Percentiles rank a stretch among this genome's conserved stretches.
phyloP scores from a whole-genome alignment of 1,140 invertebrate genomes.

The Amphibalanus amphitrite region DNA sequence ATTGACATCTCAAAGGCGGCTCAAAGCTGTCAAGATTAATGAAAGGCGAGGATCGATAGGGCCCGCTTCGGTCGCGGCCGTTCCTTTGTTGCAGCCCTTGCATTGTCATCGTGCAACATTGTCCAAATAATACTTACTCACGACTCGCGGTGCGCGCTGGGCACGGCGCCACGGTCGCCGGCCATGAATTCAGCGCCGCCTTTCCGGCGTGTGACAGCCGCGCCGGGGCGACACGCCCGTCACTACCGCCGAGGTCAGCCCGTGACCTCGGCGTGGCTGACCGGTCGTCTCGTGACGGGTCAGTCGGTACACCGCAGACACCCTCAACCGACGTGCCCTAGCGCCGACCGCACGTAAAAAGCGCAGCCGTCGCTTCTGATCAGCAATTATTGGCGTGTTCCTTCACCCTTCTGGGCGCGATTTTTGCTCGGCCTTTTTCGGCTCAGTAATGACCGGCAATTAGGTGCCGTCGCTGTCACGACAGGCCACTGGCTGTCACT shows the following conservation, averaged over 20 bases:
- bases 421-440: neutral
- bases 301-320: neutral
- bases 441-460: neutral
- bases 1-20: conserved; percentile 1
- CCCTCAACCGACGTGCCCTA: too few species aligned
- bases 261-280: neutral
- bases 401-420: neutral
- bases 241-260: neutral
- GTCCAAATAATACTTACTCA: conserved; percentile 1
- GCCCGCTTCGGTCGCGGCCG: neutral
- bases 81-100: neutral
- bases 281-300: too few species aligned
- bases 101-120: conserved; percentile 1
- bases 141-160: neutral
- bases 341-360: neutral
- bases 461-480: neutral
- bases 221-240: neutral
- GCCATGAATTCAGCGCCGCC: neutral
- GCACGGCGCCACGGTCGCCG: too few species aligned
- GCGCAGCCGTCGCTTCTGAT: neutral
- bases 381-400: neutral
- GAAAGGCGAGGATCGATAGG: neutral
- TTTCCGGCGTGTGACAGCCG: neutral
- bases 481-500: neutral
- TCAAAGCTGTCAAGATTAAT: conserved; percentile 1